Evolutionary conservation across 2,888 invertebrate species (phyloP), one percentile per base, ranked within the genome.

Genomic region (Andrena hattorfiana): DNA sequence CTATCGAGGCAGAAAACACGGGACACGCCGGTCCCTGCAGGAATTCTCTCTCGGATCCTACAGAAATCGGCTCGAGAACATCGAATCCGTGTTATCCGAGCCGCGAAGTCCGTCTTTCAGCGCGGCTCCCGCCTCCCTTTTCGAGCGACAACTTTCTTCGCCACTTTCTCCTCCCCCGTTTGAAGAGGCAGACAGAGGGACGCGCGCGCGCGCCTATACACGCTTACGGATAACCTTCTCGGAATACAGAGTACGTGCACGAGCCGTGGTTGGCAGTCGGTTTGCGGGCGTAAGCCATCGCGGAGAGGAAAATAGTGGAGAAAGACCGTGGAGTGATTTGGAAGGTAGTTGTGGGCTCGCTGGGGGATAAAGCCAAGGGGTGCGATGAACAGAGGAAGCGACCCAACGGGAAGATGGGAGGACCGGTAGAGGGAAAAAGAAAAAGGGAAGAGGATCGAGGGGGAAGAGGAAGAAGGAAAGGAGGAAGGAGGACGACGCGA

Each of bases 261-360:
- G 30, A 35, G 30, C 49, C 77, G 77, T 56, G 77, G 74, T 68
- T 80, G 83, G 67, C 84, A 64, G 74, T 59, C 32, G 80, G 71
- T 81, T 81, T 71, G 78, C 59, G 70, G 56, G 48, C 72, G 73
- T 67, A 66, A 79, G 77, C 68, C 54, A 69, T 87, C 73, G 63
- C 48, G 20, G 59, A 48, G 77, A 60, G 68, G 72, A 68, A 74
- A 82, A 83, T 85, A 86, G 75, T n/a, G 63, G 71, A 67, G 74
- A 56, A 71, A 72, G 70, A 70, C 68, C 48, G 62, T 48, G 76
- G 85, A 83, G 88, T 83, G 87, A 88, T 88, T 87, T 85, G 82
- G 84, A 81, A 74, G 84, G 77, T 79, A 79, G 86, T 84, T 76
- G 83, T 60, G 75, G 73, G 56, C n/a, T 66, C 51, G 60, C 60